Evolutionary conservation across 2,113 vertebrate genomes (phyloP).

Genomic region (Struthidea cinerea): DNA sequence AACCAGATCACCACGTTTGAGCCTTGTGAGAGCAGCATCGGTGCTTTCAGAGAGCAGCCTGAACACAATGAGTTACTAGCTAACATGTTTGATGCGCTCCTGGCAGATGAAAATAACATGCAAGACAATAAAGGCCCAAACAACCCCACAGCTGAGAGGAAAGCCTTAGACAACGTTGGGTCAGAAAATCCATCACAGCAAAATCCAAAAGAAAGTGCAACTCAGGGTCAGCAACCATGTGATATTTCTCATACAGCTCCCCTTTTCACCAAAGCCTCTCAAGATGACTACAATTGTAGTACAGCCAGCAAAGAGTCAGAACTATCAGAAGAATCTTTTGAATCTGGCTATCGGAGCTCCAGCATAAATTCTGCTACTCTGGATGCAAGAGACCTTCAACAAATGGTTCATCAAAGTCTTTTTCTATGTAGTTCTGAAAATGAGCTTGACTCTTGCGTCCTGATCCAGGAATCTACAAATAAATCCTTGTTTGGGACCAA

Average conservation of each 20-base stretch:
- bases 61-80: constrained; percentile 47
- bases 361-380: background rate
- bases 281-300: background rate
- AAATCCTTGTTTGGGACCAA: background rate
- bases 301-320: constrained; percentile 38
- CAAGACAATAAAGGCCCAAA: background rate
- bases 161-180: background rate
- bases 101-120: background rate
- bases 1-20: background rate
- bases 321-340: constrained; percentile 31
- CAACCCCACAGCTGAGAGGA: background rate
- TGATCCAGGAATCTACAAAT: background rate
- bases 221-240: background rate
- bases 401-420: background rate
- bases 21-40: background rate
- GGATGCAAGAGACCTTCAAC: background rate
- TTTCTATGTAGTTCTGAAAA: background rate
- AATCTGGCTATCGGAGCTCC: constrained; percentile 39
- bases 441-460: background rate
- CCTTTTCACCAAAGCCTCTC: background rate
- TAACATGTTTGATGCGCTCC: constrained; percentile 59
- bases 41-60: background rate
- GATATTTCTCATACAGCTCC: background rate
- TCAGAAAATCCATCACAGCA: background rate
- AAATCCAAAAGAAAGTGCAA: background rate